phyloP scores from a whole-genome alignment of 2,113 vertebrate genomes.

The Nothocercus julius region DNA sequence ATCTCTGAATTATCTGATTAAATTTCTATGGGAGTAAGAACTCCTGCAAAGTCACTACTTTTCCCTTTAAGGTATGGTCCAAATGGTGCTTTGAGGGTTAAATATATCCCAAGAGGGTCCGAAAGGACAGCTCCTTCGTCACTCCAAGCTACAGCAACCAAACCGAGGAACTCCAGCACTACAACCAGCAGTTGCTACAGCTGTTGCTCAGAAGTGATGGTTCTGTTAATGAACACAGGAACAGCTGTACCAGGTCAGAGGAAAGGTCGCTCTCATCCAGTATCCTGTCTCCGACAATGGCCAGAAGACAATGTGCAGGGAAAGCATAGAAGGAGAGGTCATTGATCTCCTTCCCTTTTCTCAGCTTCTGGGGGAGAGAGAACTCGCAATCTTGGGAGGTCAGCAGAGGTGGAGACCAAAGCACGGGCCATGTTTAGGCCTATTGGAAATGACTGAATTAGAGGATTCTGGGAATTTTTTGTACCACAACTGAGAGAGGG shows the following conservation, averaged over 20 bases:
- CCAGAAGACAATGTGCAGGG: not conserved
- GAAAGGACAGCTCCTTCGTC: not conserved
- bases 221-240: not conserved
- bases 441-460: accelerated
- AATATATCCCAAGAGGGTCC: not conserved
- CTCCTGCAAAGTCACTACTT: not conserved
- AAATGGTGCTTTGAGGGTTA: not conserved
- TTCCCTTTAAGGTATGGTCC: not conserved
- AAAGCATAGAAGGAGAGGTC: not conserved
- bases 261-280: not conserved
- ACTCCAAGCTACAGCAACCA: not conserved
- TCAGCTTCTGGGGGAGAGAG: not conserved
- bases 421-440: not conserved
- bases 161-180: not conserved
- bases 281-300: not conserved
- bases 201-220: not conserved
- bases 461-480: not conserved
- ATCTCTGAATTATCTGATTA: not conserved
- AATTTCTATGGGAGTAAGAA: not conserved
- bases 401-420: not conserved
- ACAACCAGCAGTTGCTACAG: not conserved
- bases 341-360: not conserved
- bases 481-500: not conserved
- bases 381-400: accelerated
- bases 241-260: not conserved